Percentiles rank a stretch among this genome's conserved stretches.
These are phyloP conservation scores for Phymanthus crucifer DNA, from an alignment of 92 coral and sea anemone species.

Conservation along the genomic window DNA sequence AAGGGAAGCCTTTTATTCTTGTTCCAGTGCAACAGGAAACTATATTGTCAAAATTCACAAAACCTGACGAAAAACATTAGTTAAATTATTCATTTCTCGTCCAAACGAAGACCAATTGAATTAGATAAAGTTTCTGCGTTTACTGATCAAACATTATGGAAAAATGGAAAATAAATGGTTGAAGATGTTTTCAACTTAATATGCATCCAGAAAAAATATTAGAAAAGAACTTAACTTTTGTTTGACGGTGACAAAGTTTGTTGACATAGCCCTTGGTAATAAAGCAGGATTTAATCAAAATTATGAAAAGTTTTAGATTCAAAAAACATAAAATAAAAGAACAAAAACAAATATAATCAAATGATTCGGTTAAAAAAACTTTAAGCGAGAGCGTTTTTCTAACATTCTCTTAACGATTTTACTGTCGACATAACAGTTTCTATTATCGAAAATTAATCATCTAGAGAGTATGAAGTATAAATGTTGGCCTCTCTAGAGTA, in stretches of 20 bases:
- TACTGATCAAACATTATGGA: not conserved
- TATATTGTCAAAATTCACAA: not conserved
- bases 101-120: not conserved
- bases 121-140: not conserved
- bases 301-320: not conserved
- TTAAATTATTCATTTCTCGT: not conserved
- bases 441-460: not conserved
- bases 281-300: conserved; percentile 1
- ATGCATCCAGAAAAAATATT: no score
- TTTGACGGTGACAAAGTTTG: not conserved
- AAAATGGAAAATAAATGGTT: not conserved
- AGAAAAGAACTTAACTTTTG: not conserved
- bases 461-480: not conserved
- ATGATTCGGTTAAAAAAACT: not conserved
- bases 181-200: no score
- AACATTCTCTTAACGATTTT: not conserved
- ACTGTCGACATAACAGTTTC: not conserved
- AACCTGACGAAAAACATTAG: not conserved
- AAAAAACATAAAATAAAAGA: not conserved
- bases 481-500: not conserved
- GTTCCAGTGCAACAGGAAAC: not conserved
- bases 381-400: not conserved
- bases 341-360: not conserved
- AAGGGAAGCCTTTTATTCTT: not conserved
- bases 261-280: not conserved